Conservation (phyloP, 2,113 vertebrate species). For the Naja naja region DNA sequence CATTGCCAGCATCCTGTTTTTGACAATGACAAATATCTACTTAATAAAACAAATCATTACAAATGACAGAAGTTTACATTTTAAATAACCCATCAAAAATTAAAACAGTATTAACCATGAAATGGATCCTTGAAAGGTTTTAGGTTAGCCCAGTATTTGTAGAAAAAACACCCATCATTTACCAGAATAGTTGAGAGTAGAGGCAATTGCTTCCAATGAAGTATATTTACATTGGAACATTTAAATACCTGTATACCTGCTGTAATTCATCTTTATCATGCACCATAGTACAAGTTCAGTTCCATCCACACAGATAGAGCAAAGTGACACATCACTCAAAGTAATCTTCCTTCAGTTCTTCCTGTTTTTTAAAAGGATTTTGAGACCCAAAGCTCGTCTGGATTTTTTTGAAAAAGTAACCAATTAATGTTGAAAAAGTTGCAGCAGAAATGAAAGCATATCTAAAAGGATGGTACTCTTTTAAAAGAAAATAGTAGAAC, state of each 20-base stretch:
- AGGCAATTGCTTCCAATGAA: background rate
- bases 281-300: background rate
- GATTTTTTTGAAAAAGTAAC: background rate
- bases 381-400: background rate
- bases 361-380: background rate
- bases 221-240: background rate
- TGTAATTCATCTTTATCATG: background rate
- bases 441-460: background rate
- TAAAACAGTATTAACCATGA: background rate
- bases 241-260: background rate
- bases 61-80: slow-evolving; percentile 10
- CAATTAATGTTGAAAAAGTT: background rate
- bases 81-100: background rate
- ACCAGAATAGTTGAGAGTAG: background rate
- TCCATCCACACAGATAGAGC: background rate
- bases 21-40: background rate
- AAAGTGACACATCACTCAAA: background rate
- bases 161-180: background rate
- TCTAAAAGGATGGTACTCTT: background rate
- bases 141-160: background rate
- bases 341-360: background rate
- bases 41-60: slow-evolving; percentile 38
- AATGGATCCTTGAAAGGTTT: background rate
- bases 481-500: background rate
- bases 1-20: background rate